Conservation (phyloP, 2,797 vertebrate genomes). For the Fistularia tabacaria region DNA sequence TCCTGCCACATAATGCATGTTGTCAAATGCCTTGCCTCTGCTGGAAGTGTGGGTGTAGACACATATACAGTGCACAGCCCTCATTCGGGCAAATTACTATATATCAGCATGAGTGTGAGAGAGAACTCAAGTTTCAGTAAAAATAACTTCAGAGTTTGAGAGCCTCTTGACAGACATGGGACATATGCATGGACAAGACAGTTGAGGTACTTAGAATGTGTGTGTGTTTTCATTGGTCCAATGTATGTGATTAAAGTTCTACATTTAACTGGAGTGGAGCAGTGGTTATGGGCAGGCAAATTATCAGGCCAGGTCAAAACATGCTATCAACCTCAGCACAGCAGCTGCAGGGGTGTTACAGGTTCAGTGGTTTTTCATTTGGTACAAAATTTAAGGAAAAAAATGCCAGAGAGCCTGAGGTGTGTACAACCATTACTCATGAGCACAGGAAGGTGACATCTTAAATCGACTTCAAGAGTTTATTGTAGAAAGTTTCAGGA, state of each 20-base stretch:
- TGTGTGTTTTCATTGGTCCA: slow-evolving; percentile 27
- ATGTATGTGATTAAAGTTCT: no score
- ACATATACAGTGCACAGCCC: slow-evolving; percentile 5
- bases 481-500: slow-evolving; percentile 21
- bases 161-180: slow-evolving; percentile 67
- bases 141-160: slow-evolving; percentile 71
- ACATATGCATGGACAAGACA: slow-evolving; percentile 61
- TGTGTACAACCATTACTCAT: slow-evolving; percentile 38
- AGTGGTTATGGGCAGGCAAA: slow-evolving; percentile 19
- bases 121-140: slow-evolving; percentile 43
- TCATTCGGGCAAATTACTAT: slow-evolving; percentile 22
- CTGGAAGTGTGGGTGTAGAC: slow-evolving; percentile 22
- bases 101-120: slow-evolving; percentile 41
- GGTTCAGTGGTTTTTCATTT: slow-evolving; percentile 40
- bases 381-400: slow-evolving; percentile 14
- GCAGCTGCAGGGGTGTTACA: slow-evolving; percentile 22
- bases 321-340: slow-evolving; percentile 21
- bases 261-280: not conserved
- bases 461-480: slow-evolving; percentile 32
- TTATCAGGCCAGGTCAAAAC: slow-evolving; percentile 2
- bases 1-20: slow-evolving; percentile 27
- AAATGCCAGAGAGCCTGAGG: slow-evolving; percentile 7
- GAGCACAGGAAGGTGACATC: slow-evolving; percentile 31
- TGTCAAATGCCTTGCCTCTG: slow-evolving; percentile 16
- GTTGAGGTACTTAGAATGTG: slow-evolving; percentile 17